Conservation (phyloP, 2,888 invertebrate genomes). For the Torymus auratus region DNA sequence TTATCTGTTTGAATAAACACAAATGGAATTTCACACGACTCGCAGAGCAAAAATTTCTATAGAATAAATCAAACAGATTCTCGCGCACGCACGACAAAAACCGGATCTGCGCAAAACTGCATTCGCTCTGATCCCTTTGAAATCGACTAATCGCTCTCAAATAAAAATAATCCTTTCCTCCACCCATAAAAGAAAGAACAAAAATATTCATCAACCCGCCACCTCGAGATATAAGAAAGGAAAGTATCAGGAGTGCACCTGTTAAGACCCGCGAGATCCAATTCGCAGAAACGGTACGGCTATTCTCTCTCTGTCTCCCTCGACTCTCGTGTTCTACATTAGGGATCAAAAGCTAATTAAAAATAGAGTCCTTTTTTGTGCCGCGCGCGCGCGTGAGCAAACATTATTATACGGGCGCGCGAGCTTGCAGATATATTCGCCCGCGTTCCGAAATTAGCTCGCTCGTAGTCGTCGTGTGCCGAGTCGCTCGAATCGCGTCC, state of each 20-base stretch:
- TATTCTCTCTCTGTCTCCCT: no score
- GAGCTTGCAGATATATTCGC: background rate
- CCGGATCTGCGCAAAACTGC: no score
- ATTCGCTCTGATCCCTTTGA: no score
- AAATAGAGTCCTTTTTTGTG: constrained; percentile 22
- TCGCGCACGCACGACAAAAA: no score
- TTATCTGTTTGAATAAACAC: no score
- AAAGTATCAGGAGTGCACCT: background rate
- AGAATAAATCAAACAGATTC: no score
- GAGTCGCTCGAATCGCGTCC: background rate
- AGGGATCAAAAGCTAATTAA: constrained; percentile 50
- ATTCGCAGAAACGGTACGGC: constrained; percentile 1
- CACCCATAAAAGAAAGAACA: no score
- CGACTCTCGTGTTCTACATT: constrained; percentile 22
- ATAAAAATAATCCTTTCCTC: no score
- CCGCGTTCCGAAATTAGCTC: constrained; percentile 38
- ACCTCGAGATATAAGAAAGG: background rate
- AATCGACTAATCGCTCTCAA: no score
- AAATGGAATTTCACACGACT: no score
- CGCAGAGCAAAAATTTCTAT: no score
- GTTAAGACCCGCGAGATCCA: constrained; percentile 12
- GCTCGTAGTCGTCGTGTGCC: background rate
- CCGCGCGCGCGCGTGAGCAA: constrained; percentile 15
- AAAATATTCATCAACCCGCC: no score
- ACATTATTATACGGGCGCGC: constrained; percentile 37